phyloP scores from a whole-genome alignment of 1,140 invertebrate species.

The Telenomus remus region DNA sequence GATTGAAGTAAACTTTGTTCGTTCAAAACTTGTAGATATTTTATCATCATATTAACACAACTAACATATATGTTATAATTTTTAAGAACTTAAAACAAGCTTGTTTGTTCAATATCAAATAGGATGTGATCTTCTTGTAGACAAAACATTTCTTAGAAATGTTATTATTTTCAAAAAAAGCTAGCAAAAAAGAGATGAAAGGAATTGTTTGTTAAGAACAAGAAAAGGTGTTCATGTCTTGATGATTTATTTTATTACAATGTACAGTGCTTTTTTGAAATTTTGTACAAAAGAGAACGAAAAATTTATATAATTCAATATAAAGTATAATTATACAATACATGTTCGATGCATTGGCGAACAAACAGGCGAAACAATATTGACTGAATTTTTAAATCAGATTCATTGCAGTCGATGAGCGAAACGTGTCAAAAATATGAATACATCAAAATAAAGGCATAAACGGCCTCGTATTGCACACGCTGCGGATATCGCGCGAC shows the following conservation, averaged over 20 bases:
- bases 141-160: slow-evolving; percentile 18
- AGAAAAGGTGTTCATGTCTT: slow-evolving; percentile 26
- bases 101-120: no score
- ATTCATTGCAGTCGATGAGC: slow-evolving; percentile 7
- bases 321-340: slow-evolving; percentile 16
- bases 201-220: slow-evolving; percentile 15
- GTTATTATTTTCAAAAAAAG: slow-evolving; percentile 2
- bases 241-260: slow-evolving; percentile 39
- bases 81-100: no score
- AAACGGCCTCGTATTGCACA: slow-evolving; percentile 28
- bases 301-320: neutral
- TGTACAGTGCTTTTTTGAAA: slow-evolving; percentile 19
- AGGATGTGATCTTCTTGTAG: no score
- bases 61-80: no score
- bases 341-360: slow-evolving; percentile 3
- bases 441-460: slow-evolving; percentile 17
- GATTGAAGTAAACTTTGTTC: no score
- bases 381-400: neutral
- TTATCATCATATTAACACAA: no score
- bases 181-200: no score
- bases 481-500: slow-evolving; percentile 17
- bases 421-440: slow-evolving; percentile 6
- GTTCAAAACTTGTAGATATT: no score
- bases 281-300: slow-evolving; percentile 33
- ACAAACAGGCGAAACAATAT: neutral